Evolutionary conservation across 2,888 invertebrate species (phyloP), one percentile per base, ranked within the genome.

Genomic region (Steinernema hermaphroditum): DNA sequence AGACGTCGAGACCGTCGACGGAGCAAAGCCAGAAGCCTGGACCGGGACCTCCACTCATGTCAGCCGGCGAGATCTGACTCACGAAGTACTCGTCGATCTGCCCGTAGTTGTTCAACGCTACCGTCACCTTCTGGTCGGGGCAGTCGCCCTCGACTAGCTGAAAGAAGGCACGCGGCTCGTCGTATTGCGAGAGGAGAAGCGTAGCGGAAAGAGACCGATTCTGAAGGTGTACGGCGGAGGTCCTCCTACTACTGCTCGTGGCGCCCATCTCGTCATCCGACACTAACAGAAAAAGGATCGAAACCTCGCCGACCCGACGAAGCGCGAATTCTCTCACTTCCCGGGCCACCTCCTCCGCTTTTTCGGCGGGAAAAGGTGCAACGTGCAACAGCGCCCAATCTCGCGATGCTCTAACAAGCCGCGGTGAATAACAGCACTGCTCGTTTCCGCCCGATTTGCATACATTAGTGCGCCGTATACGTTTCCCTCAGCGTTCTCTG

Each of bases 361-460:
- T 12, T 8, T 37, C 37, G 37, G 12, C 37, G 37, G 37, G 46
- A 6, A 19, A 19, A 46, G 46, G 46, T 16, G 46, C 46, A 27
- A 62, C 62, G 62, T 34, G 62, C 29, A 9, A 32, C 54, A 22
- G 24, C 24, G 29, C 22, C 54, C 14, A 62, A 32, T 46, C 46
- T 12, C 37, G 50, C n/a, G 46, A 46, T 16, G 62, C 62, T 62
- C 62, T 16, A 37, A 37, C 37, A 37, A 46, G 9, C 46, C n/a
- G 19, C 12, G 50, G 22, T 16, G 62, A 2, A 62, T 34, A 62
- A 62, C 62, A 34, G 62, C 62, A 32, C 32, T 62, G 62, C 62
- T 32, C 62, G 62, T 62, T 62, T 62, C 62, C 62, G 32, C 62
- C 16, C 62, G 62, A 62, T 62, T 62, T 62, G 62, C 62, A 62